These are phyloP conservation scores for Ooceraea biroi DNA, from an alignment of 1,140 invertebrate genomes.

Conservation along the genomic window DNA sequence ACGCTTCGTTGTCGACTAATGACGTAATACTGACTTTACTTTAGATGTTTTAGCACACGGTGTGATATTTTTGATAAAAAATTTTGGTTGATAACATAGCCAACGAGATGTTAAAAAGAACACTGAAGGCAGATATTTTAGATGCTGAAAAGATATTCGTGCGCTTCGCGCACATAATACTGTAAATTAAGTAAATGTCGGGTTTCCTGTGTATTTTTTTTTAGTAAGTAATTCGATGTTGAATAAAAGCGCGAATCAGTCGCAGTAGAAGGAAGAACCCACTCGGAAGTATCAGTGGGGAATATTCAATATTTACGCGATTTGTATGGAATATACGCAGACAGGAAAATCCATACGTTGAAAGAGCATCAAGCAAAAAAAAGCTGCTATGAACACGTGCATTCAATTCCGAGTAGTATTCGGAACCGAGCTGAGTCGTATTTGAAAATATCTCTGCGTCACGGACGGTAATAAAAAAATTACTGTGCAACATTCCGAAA, in stretches of 20 bases:
- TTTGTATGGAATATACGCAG: neutral
- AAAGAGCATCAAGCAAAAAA: constrained; percentile 1
- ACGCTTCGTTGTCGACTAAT: neutral
- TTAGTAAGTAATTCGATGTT: neutral
- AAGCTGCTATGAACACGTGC: neutral
- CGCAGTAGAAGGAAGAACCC: constrained; percentile 9
- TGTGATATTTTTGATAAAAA: neutral
- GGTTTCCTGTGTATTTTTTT: neutral
- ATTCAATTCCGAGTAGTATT: neutral
- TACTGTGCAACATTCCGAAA: neutral
- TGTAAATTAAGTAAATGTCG: neutral
- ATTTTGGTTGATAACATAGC: neutral
- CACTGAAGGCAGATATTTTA: neutral
- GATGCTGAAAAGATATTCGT: neutral
- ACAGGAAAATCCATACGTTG: constrained; percentile 37
- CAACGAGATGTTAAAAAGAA: neutral
- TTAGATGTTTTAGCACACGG: neutral
- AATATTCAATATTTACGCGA: constrained; percentile 42
- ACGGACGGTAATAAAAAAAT: neutral
- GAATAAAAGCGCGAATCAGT: neutral
- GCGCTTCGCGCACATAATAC: neutral
- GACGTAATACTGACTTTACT: neutral
- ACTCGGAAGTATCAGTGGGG: constrained; percentile 18
- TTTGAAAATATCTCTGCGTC: neutral
- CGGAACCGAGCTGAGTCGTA: neutral